These are phyloP conservation scores for Drosophila glabriapex DNA, from an alignment of 2,888 invertebrate species.

Conservation along the genomic window DNA sequence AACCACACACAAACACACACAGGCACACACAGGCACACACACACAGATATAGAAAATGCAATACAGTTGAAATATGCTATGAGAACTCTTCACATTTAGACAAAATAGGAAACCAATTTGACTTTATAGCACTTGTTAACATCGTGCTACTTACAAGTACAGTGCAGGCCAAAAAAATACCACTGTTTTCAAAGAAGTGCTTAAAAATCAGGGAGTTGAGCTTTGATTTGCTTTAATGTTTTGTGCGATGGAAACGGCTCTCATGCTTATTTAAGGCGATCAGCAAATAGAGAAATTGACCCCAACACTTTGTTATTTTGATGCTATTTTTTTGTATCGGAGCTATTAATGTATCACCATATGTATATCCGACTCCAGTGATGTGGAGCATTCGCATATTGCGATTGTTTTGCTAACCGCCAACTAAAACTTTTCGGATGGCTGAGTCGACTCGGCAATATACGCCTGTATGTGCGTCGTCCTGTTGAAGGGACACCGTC, in stretches of 20 bases:
- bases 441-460: neutral
- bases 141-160: constrained; percentile 18
- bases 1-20: constrained; percentile 7
- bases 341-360: neutral
- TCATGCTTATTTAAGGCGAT: neutral
- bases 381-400: constrained; percentile 13
- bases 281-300: neutral
- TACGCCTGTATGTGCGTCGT: neutral
- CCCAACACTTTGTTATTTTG: neutral
- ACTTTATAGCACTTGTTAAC: constrained; percentile 44
- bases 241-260: accelerated
- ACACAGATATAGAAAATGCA: neutral
- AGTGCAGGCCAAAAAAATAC: neutral
- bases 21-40: neutral
- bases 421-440: constrained; percentile 15
- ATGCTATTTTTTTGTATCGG: neutral
- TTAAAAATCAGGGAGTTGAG: neutral
- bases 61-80: constrained; percentile 6
- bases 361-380: neutral
- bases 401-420: constrained; percentile 32
- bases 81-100: constrained; percentile 12
- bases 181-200: neutral
- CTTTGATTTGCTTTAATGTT: neutral
- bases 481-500: constrained; percentile 18
- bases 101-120: constrained; percentile 49